These are phyloP conservation scores for Aeoliscus strigatus DNA, from an alignment of 2,797 vertebrate species.

Conservation along the genomic window DNA sequence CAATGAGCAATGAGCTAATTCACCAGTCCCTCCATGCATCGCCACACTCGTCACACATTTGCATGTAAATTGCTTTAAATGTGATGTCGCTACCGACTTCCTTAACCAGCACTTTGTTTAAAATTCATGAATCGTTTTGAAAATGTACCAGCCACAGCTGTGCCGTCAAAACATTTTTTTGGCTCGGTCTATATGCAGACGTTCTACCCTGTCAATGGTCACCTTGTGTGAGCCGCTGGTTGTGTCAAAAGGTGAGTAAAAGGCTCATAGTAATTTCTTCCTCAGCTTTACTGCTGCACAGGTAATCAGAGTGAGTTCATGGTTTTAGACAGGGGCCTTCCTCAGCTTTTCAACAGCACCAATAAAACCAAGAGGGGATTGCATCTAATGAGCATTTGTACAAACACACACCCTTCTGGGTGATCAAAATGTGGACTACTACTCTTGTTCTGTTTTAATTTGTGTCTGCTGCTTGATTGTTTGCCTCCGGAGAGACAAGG, in stretches of 20 bases:
- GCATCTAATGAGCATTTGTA: no score
- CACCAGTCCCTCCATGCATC: constrained; percentile 44
- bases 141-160: constrained; percentile 38
- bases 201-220: no score
- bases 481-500: constrained; percentile 60
- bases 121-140: constrained; percentile 67
- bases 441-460: constrained; percentile 62
- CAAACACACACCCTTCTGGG: neutral
- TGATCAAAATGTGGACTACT: constrained; percentile 43
- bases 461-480: constrained; percentile 59
- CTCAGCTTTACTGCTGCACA: no score
- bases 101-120: constrained; percentile 59
- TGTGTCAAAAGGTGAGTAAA: no score
- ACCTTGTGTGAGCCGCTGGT: no score
- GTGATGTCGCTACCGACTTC: constrained; percentile 61
- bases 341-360: no score
- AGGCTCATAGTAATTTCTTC: no score
- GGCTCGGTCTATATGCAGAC: no score
- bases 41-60: constrained; percentile 66
- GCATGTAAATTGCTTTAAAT: constrained; percentile 75
- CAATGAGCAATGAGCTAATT: constrained; percentile 60
- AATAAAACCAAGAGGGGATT: no score
- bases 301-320: no score
- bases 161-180: constrained; percentile 44
- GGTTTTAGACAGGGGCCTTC: no score